Percentiles rank a stretch among this genome's conserved stretches.
Evolutionary conservation across 2,113 vertebrate species (phyloP).

Genomic region (Dasypus novemcinctus): DNA sequence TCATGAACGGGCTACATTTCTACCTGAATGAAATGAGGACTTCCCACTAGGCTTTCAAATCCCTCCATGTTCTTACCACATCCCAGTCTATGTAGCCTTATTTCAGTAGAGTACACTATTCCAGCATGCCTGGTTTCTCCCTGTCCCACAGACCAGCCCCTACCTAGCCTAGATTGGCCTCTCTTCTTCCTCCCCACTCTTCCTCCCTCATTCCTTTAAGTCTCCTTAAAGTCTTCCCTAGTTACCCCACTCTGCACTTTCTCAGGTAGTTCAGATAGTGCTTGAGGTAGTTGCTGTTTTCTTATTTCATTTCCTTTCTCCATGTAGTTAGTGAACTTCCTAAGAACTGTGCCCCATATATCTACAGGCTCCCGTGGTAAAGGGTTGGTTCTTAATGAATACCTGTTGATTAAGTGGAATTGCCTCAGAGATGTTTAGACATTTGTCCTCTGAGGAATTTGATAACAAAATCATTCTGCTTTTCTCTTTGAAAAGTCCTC

Average conservation of each 20-base stretch:
- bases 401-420: background rate
- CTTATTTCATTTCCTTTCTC: background rate
- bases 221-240: background rate
- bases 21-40: background rate
- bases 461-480: background rate
- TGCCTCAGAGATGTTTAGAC: background rate
- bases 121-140: background rate
- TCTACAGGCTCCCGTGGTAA: background rate
- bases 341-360: background rate
- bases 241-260: background rate
- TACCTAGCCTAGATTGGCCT: background rate
- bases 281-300: background rate
- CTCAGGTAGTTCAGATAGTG: no score
- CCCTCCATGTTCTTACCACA: background rate
- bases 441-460: slow-evolving; percentile 3
- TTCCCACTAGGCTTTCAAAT: background rate
- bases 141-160: background rate
- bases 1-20: background rate
- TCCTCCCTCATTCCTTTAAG: no score
- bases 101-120: background rate
- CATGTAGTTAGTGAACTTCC: background rate
- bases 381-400: background rate
- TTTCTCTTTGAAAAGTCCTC: slow-evolving; percentile 1
- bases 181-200: rapidly evolving
- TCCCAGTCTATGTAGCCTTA: background rate